These are phyloP conservation scores for Eumacrocentrus americanus DNA, from an alignment of 2,888 invertebrate species.

Conservation along the genomic window DNA sequence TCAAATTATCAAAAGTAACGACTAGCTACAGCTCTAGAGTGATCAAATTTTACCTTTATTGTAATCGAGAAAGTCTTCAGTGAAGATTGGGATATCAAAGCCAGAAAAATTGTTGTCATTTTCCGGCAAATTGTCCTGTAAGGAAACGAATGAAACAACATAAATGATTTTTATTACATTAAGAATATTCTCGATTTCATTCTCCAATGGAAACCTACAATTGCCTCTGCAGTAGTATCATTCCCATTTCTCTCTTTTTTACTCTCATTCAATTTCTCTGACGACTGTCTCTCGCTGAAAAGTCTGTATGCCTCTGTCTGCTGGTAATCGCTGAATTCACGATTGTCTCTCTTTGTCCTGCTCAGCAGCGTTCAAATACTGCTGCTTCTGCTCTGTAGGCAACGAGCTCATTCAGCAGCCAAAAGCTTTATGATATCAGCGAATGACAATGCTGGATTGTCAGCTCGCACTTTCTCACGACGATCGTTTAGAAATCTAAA, in stretches of 20 bases:
- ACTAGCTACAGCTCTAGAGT: no score
- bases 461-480: slow-evolving; percentile 78
- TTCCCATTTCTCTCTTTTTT: slow-evolving; percentile 56
- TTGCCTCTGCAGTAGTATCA: slow-evolving; percentile 44
- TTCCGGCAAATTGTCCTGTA: slow-evolving; percentile 53
- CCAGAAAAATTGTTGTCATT: slow-evolving; percentile 63
- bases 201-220: no score
- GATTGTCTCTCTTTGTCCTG: slow-evolving; percentile 84
- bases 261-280: slow-evolving; percentile 52
- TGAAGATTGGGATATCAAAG: slow-evolving; percentile 93
- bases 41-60: slow-evolving; percentile 91
- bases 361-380: slow-evolving; percentile 91
- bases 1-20: no score
- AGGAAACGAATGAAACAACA: no score
- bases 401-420: slow-evolving; percentile 90
- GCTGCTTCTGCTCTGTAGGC: slow-evolving; percentile 81
- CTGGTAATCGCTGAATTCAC: slow-evolving; percentile 85
- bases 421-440: slow-evolving; percentile 89
- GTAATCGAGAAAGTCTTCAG: slow-evolving; percentile 95
- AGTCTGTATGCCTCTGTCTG: slow-evolving; percentile 86
- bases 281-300: slow-evolving; percentile 71
- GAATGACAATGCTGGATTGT: slow-evolving; percentile 84
- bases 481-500: slow-evolving; percentile 80
- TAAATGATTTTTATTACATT: no score
- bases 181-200: no score